phyloP scores from a whole-genome alignment of 2,797 vertebrate genomes.

The Babyrousa celebensis region DNA sequence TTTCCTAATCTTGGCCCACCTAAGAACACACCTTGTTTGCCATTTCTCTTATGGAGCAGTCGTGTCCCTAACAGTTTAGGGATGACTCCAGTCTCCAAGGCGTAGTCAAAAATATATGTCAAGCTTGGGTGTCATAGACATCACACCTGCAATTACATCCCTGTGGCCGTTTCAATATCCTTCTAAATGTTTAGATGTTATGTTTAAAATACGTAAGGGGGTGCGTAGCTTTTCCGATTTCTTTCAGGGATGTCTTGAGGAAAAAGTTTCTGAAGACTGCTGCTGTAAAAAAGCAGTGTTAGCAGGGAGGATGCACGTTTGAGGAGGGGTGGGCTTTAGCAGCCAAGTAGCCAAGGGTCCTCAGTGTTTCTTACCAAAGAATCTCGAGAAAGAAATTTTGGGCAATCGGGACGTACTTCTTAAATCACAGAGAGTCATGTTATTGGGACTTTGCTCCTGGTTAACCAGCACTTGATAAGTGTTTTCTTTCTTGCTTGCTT shows the following conservation, averaged over 20 bases:
- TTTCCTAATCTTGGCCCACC: background rate
- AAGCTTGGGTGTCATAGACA: background rate
- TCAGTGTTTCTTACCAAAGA: background rate
- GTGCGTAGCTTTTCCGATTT: background rate
- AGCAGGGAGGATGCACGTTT: background rate
- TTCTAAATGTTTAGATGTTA: conserved; percentile 53
- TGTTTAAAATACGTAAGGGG: background rate
- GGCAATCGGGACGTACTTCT: background rate
- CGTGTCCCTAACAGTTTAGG: background rate
- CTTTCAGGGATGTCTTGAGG: background rate
- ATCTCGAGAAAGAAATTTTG: conserved; percentile 16
- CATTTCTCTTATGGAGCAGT: background rate
- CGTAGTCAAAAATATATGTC: conserved; percentile 43
- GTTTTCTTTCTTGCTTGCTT: too few species aligned
- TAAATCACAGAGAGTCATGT: background rate
- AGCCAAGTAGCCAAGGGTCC: background rate
- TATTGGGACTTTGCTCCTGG: background rate
- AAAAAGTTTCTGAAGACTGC: background rate
- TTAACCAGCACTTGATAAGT: background rate
- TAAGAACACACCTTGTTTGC: background rate
- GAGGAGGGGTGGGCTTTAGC: background rate
- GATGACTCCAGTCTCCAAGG: background rate
- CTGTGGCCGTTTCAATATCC: background rate
- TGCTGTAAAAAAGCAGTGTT: background rate
- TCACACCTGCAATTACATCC: background rate